phyloP scores from a whole-genome alignment of 2,888 invertebrate genomes.

The Drosophila peninsularis region DNA sequence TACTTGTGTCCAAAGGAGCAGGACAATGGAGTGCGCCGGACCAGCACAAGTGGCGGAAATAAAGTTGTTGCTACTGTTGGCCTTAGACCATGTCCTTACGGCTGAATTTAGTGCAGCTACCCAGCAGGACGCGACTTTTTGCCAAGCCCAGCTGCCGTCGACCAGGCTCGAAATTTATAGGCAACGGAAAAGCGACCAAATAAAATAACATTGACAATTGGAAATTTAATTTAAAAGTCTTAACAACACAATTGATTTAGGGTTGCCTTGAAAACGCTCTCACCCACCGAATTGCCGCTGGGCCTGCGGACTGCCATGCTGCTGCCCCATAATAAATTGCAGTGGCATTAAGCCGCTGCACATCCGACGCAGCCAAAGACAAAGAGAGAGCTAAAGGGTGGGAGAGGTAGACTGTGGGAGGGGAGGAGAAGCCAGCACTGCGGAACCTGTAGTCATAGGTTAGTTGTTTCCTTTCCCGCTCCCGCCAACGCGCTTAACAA shows the following conservation, averaged over 20 bases:
- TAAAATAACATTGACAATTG: constrained; percentile 69
- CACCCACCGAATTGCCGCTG: constrained; percentile 29
- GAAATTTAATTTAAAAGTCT: constrained; percentile 64
- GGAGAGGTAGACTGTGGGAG: background rate
- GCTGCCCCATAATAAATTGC: constrained; percentile 32
- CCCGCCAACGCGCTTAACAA: constrained; percentile 46
- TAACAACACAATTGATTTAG: constrained; percentile 59
- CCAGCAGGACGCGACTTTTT: constrained; percentile 20
- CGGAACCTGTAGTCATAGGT: constrained; percentile 45
- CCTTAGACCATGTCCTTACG: constrained; percentile 32
- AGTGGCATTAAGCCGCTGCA: constrained; percentile 31
- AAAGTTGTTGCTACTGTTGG: constrained; percentile 39
- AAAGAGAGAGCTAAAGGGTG: background rate
- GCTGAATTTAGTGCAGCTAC: constrained; percentile 52
- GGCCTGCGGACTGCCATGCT: constrained; percentile 2
- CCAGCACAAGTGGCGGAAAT: constrained; percentile 59
- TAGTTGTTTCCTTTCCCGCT: constrained; percentile 34
- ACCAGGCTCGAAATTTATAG: constrained; percentile 53
- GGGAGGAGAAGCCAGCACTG: constrained; percentile 14
- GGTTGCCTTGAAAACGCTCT: constrained; percentile 24
- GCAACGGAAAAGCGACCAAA: constrained; percentile 63
- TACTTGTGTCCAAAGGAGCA: background rate
- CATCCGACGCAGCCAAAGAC: constrained; percentile 10
- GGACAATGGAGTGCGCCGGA: constrained; percentile 43
- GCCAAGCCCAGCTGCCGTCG: constrained; percentile 28